Evolutionary conservation across 2,888 invertebrate genomes (phyloP).

Genomic region (Aleiodes leptofemur): DNA sequence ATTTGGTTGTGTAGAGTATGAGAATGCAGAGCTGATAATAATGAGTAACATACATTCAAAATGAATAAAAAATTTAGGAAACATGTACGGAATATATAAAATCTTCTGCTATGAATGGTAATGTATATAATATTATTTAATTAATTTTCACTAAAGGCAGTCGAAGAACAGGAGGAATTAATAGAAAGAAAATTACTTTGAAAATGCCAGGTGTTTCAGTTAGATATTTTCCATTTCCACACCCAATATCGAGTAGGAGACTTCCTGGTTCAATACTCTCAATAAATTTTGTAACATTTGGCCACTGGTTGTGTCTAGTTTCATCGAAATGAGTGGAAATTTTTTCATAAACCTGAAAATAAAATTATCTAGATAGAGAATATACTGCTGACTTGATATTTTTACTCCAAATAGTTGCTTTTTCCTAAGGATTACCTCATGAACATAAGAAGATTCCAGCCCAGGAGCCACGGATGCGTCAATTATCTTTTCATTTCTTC

Average conservation of each 20-base stretch:
- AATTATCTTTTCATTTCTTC: conserved; percentile 54
- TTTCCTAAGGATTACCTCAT: conserved; percentile 76
- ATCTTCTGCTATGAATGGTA: too few species aligned
- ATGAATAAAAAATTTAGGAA: too few species aligned
- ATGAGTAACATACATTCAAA: too few species aligned
- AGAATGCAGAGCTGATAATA: too few species aligned
- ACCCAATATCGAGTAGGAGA: conserved; percentile 93
- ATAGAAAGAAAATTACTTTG: conserved; percentile 58
- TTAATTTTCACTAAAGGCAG: too few species aligned
- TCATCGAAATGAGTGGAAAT: conserved; percentile 97
- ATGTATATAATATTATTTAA: too few species aligned
- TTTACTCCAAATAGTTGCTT: conserved; percentile 22
- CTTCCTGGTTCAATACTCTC: conserved; percentile 81
- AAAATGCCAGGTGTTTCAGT: conserved; percentile 59
- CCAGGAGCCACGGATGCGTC: conserved; percentile 78
- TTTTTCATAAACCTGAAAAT: conserved; percentile 88
- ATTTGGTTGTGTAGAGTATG: too few species aligned
- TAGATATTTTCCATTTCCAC: conserved; percentile 99
- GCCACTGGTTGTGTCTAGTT: conserved; percentile 97
- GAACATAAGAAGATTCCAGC: conserved; percentile 87
- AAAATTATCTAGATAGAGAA: conserved; percentile 14
- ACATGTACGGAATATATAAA: too few species aligned
- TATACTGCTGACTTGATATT: conserved; percentile 5
- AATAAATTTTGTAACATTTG: conserved; percentile 89
- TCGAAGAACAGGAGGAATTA: too few species aligned